phyloP scores from a whole-genome alignment of 92 coral and sea anemone species.

The Porites rus region DNA sequence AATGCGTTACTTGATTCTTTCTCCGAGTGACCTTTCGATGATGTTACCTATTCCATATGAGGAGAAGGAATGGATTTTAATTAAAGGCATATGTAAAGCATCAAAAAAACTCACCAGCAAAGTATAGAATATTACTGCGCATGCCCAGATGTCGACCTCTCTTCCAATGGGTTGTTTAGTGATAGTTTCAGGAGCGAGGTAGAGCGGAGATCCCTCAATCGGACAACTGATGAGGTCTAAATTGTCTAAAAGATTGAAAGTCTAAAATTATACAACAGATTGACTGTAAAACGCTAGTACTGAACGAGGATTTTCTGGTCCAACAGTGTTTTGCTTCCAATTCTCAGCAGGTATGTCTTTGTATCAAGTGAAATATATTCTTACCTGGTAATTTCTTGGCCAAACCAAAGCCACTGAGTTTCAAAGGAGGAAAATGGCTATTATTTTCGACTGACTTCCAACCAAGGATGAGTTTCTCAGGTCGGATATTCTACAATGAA shows the following conservation, averaged over 20 bases:
- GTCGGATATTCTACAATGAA: conserved; percentile 74
- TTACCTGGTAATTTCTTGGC: conserved; percentile 73
- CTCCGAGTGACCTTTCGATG: no score
- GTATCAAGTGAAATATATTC: neutral
- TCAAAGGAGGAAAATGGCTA: conserved; percentile 76
- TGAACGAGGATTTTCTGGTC: no score
- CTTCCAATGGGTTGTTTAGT: conserved; percentile 69
- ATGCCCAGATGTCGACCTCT: conserved; percentile 88
- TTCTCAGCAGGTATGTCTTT: no score
- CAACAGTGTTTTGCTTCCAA: no score
- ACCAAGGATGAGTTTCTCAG: conserved; percentile 73
- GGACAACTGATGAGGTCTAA: conserved; percentile 58
- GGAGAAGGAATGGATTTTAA: no score
- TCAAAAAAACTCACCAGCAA: conserved; percentile 58
- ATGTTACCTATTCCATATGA: no score
- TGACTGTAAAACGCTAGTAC: neutral
- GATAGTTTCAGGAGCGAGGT: conserved; percentile 83
- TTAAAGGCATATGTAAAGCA: no score
- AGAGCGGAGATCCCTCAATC: conserved; percentile 79
- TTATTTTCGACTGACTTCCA: conserved; percentile 65
- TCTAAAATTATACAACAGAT: neutral
- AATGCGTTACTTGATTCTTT: no score
- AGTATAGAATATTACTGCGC: conserved; percentile 80
- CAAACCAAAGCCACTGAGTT: conserved; percentile 79
- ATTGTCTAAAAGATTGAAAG: conserved; percentile 27